Conservation (phyloP, 2,888 invertebrate species). For the Parasteatoda lunata region DNA sequence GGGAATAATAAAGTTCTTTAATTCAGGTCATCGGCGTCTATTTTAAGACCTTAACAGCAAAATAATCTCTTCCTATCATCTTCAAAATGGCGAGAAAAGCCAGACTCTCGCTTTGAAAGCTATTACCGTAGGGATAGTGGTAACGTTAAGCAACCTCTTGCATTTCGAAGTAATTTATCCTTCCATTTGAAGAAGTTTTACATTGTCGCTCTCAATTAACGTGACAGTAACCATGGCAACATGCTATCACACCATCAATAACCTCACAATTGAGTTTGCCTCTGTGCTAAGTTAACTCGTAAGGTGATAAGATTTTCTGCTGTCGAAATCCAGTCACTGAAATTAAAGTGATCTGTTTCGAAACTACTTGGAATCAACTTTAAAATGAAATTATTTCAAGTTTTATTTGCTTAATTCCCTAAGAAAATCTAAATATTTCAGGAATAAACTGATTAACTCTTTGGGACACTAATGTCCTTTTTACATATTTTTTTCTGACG, state of each 20-base stretch:
- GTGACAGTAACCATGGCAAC: conserved; percentile 34
- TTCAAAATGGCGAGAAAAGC: background rate
- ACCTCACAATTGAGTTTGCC: conserved; percentile 3
- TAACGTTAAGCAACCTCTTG: background rate
- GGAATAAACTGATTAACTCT: no score
- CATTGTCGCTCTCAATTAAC: conserved; percentile 34
- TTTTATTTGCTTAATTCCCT: no score
- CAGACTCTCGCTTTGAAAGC: background rate
- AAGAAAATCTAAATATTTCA: no score
- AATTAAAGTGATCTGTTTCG: no score
- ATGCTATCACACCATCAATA: conserved; percentile 23
- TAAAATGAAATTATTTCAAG: no score
- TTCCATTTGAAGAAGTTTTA: conserved; percentile 20
- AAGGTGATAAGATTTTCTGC: no score
- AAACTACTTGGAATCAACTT: no score
- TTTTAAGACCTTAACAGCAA: background rate
- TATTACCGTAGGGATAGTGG: background rate
- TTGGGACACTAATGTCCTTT: no score
- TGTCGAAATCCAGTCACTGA: no score
- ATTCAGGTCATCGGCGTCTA: background rate
- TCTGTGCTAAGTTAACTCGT: background rate
- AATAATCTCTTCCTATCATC: background rate
- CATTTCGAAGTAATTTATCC: conserved; percentile 16
- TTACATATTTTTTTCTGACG: no score
- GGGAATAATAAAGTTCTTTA: no score